Conservation (phyloP, 2,888 invertebrate species). For the Drosophila infuscata region DNA sequence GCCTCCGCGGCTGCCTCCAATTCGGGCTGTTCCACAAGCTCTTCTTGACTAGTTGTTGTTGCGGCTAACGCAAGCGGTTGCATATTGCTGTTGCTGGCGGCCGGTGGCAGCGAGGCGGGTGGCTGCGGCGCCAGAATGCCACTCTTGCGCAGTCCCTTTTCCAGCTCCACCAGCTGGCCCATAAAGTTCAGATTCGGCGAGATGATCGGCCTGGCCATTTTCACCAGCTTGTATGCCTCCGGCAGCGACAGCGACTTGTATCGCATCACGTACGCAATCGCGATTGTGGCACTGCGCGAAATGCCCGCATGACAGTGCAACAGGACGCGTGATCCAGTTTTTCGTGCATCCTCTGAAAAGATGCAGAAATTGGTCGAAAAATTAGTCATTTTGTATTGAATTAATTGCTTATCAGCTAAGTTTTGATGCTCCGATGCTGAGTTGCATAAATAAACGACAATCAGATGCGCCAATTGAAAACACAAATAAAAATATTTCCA, state of each 20-base stretch:
- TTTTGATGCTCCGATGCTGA: conserved; percentile 13
- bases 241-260: conserved; percentile 92
- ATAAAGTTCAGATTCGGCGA: conserved; percentile 98
- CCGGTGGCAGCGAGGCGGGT: conserved; percentile 42
- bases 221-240: conserved; percentile 95
- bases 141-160: conserved; percentile 88
- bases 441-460: conserved; percentile 53
- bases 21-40: conserved; percentile 66
- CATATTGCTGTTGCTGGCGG: conserved; percentile 7
- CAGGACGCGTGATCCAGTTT: conserved; percentile 87
- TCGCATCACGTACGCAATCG: conserved; percentile 97
- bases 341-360: conserved; percentile 85
- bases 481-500: conserved; percentile 1
- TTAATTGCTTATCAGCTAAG: conserved; percentile 41
- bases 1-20: conserved; percentile 32
- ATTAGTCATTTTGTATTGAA: conserved; percentile 12
- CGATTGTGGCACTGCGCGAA: conserved; percentile 96
- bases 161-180: conserved; percentile 94
- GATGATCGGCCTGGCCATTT: conserved; percentile 93
- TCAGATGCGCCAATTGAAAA: conserved; percentile 40
- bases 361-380: conserved; percentile 23
- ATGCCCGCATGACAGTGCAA: conserved; percentile 98
- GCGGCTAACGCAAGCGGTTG: conserved; percentile 28
- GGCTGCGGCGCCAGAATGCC: conserved; percentile 81
- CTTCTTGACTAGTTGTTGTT: conserved; percentile 48